A percentile compares a stretch with the other conserved stretches of the same genome.
phyloP scores from a whole-genome alignment of 2,888 invertebrate genomes.

The Caenorhabditis sp. region DNA sequence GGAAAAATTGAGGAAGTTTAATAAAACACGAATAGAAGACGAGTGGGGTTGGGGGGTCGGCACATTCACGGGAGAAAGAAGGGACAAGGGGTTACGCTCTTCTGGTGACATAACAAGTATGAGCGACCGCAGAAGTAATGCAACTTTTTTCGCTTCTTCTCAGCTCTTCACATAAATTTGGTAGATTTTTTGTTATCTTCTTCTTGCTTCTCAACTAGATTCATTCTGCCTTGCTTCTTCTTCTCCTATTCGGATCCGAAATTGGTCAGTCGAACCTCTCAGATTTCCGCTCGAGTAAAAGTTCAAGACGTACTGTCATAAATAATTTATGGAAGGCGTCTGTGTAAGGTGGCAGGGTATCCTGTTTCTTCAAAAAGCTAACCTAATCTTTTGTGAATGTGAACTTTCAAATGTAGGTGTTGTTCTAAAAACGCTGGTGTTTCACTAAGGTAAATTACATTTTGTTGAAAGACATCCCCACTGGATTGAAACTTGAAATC shows the following conservation, averaged over 20 bases:
- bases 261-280: slow-evolving; percentile 13
- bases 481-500: too few species aligned
- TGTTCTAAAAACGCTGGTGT: background rate
- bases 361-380: slow-evolving; percentile 27
- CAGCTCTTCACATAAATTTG: slow-evolving; percentile 36
- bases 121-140: slow-evolving; percentile 49
- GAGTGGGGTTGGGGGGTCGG: slow-evolving; percentile 51
- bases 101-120: slow-evolving; percentile 62
- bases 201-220: background rate
- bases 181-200: slow-evolving; percentile 35
- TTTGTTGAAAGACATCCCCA: too few species aligned
- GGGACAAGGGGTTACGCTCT: slow-evolving; percentile 62
- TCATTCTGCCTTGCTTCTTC: background rate
- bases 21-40: slow-evolving; percentile 69
- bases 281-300: slow-evolving; percentile 29
- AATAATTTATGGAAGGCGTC: slow-evolving; percentile 47
- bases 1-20: slow-evolving; percentile 70
- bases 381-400: slow-evolving; percentile 12
- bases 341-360: slow-evolving; percentile 29
- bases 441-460: too few species aligned
- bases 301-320: slow-evolving; percentile 35
- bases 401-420: background rate
- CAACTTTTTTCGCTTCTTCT: slow-evolving; percentile 45
- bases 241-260: background rate
- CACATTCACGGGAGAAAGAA: slow-evolving; percentile 25